Conservation (phyloP, 2,113 vertebrate species). For the Delphinapterus leucas region DNA sequence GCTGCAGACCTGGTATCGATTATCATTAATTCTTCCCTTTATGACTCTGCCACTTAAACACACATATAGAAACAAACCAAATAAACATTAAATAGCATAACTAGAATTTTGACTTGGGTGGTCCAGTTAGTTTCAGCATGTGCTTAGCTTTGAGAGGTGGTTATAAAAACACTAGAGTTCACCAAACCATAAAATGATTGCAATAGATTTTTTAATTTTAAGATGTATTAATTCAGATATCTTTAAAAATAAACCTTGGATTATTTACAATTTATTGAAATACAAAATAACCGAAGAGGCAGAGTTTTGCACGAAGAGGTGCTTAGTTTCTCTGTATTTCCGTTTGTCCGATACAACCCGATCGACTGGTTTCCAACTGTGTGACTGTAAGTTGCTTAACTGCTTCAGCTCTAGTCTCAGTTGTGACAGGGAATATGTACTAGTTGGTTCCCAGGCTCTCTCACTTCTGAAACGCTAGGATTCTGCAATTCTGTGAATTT, state of each 20-base stretch:
- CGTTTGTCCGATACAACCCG: neutral
- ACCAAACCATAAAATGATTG: constrained; percentile 55
- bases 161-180: constrained; percentile 61
- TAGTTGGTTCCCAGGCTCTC: neutral
- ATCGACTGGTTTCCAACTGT: neutral
- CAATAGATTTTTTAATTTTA: constrained; percentile 6
- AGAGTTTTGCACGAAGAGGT: neutral
- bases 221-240: constrained; percentile 33
- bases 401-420: neutral
- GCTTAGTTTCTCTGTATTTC: neutral
- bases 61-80: constrained; percentile 77
- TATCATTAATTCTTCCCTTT: constrained; percentile 76
- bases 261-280: constrained; percentile 32
- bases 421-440: neutral
- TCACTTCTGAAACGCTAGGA: neutral
- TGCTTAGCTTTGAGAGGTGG: constrained; percentile 70
- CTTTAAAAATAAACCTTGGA: constrained; percentile 25
- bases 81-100: constrained; percentile 73
- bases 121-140: constrained; percentile 72
- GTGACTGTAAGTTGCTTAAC: neutral
- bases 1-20: constrained; percentile 75
- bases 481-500: neutral
- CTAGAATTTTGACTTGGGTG: constrained; percentile 74
- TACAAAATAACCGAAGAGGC: neutral
- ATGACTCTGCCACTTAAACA: constrained; percentile 74